Evolutionary conservation across 1,140 invertebrate genomes (phyloP).

Genomic region (Zaprionus kolodkinae): DNA sequence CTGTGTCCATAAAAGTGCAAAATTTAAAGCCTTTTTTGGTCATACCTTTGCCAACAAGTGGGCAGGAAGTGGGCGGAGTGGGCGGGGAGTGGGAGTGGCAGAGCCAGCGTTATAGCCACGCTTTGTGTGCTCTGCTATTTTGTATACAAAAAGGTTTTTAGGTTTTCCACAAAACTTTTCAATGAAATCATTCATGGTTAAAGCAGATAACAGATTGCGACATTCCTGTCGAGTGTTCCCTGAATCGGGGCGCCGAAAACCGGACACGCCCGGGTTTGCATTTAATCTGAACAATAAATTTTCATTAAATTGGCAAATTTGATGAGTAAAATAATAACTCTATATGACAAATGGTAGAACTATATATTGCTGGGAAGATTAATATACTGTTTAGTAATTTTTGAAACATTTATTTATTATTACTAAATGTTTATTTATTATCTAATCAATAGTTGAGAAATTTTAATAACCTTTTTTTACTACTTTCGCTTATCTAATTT

Average conservation of each 20-base stretch:
- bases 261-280: neutral
- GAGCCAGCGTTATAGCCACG: conserved; percentile 5
- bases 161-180: conserved; percentile 72
- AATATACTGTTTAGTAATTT: neutral
- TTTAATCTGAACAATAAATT: conserved; percentile 11
- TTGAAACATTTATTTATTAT: neutral
- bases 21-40: conserved; percentile 74
- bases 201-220: conserved; percentile 69
- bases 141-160: conserved; percentile 70
- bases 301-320: conserved; percentile 7
- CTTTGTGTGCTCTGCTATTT: conserved; percentile 37
- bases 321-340: neutral
- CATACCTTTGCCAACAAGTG: conserved; percentile 75
- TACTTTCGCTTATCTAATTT: too few species aligned
- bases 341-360: neutral
- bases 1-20: conserved; percentile 68
- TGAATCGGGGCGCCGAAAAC: conserved; percentile 9
- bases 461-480: too few species aligned
- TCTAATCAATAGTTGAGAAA: too few species aligned
- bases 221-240: conserved; percentile 34
- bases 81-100: neutral
- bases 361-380: neutral
- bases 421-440: too few species aligned
- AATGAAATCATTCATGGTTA: conserved; percentile 74
- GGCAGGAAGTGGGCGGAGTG: conserved; percentile 17